Conservation (phyloP, 2,888 invertebrate species). For the Heteromurus nitidus region DNA sequence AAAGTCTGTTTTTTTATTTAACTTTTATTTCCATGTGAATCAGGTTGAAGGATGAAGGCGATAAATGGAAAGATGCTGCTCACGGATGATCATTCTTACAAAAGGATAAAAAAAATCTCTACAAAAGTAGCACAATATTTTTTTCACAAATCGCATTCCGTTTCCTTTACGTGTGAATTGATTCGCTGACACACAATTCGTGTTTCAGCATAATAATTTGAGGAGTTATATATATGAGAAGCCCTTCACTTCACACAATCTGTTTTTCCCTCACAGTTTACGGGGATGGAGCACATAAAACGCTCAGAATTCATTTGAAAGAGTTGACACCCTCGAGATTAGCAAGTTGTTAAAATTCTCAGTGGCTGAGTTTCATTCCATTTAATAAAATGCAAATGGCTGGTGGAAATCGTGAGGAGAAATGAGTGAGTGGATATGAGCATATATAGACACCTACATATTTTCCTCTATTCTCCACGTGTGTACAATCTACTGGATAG, state of each 20-base stretch:
- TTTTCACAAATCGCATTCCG: background rate
- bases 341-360: slow-evolving; percentile 23
- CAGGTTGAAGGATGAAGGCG: no score
- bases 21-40: no score
- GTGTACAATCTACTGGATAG: no score
- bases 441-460: background rate
- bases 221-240: background rate
- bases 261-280: no score
- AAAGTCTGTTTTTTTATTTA: no score
- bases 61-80: no score
- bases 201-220: background rate
- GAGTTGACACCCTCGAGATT: slow-evolving; percentile 10
- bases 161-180: no score
- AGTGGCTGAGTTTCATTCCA: slow-evolving; percentile 15
- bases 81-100: no score
- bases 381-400: slow-evolving; percentile 51
- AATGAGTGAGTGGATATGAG: slow-evolving; percentile 3
- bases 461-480: no score
- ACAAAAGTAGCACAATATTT: no score
- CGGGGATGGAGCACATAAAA: no score
- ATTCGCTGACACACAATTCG: background rate
- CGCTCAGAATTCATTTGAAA: slow-evolving; percentile 18
- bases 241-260: background rate
- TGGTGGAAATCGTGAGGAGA: background rate
- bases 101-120: no score